A percentile compares a stretch with the other conserved stretches of the same genome.
Evolutionary conservation across 1,140 invertebrate species (phyloP).

Genomic region (Parasteatoda tepidariorum): DNA sequence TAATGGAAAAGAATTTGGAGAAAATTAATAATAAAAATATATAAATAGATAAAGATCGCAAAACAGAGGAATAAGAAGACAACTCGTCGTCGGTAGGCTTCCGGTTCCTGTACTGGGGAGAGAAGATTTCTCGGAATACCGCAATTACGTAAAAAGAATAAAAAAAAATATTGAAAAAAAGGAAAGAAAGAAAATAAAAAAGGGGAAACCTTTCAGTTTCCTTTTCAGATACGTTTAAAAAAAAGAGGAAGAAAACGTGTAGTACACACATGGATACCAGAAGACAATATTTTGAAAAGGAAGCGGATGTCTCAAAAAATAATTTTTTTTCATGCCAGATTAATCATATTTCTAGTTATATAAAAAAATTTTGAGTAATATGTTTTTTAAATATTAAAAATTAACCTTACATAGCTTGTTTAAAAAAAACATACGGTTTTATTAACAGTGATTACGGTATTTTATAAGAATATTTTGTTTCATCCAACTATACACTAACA

Average conservation of each 20-base stretch:
- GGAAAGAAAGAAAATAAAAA: not conserved
- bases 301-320: constrained; percentile 14
- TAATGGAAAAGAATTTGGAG: too few relatives aligned
- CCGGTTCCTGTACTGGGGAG: constrained; percentile 11
- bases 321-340: not conserved
- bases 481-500: too few relatives aligned
- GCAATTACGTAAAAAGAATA: too few relatives aligned
- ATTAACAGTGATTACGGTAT: too few relatives aligned
- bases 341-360: too few relatives aligned
- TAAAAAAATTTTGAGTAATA: too few relatives aligned
- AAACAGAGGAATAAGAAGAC: constrained; percentile 1
- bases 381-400: too few relatives aligned
- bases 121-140: not conserved
- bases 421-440: too few relatives aligned
- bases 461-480: too few relatives aligned
- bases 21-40: too few relatives aligned
- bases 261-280: constrained; percentile 9
- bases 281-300: constrained; percentile 7
- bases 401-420: too few relatives aligned
- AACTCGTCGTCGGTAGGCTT: not conserved
- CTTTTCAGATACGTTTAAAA: constrained; percentile 12
- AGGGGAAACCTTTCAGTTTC: not conserved
- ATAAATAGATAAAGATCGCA: too few relatives aligned
- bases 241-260: constrained; percentile 6
- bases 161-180: not conserved